A percentile compares a stretch with the other conserved stretches of the same genome.
Conservation (phyloP, 2,888 invertebrate species). For the Troilus luridus region DNA sequence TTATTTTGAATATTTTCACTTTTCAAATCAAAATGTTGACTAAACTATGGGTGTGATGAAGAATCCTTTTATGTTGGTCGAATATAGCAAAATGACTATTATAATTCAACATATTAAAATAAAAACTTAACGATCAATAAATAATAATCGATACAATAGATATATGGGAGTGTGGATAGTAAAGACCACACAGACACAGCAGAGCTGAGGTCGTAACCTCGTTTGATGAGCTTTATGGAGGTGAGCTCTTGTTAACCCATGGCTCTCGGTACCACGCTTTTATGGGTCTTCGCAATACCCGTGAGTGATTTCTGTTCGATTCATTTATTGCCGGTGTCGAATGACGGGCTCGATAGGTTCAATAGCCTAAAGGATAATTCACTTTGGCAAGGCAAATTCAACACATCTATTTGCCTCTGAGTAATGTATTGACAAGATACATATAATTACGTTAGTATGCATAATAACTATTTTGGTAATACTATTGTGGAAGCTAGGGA, state of each 20-base stretch:
- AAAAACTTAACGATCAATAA: not conserved
- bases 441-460: not conserved
- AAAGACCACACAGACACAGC: conserved; percentile 23
- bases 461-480: too few relatives aligned
- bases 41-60: not conserved
- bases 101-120: not conserved
- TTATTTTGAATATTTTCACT: too few relatives aligned
- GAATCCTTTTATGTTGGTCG: not conserved
- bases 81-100: not conserved
- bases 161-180: not conserved
- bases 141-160: not conserved
- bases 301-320: conserved; percentile 1
- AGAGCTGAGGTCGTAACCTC: conserved; percentile 29
- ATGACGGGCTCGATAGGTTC: not conserved
- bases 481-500: too few relatives aligned
- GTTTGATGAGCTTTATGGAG: conserved; percentile 47
- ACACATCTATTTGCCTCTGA: not conserved
- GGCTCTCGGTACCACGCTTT: not conserved
- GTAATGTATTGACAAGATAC: not conserved
- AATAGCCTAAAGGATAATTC: not conserved
- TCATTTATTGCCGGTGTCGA: conserved; percentile 6
- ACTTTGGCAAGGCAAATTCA: not conserved
- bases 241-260: conserved; percentile 35
- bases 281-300: not conserved
- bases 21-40: too few relatives aligned